Conservation (phyloP, 2,797 vertebrate genomes). For the Phataginus tetradactyla region DNA sequence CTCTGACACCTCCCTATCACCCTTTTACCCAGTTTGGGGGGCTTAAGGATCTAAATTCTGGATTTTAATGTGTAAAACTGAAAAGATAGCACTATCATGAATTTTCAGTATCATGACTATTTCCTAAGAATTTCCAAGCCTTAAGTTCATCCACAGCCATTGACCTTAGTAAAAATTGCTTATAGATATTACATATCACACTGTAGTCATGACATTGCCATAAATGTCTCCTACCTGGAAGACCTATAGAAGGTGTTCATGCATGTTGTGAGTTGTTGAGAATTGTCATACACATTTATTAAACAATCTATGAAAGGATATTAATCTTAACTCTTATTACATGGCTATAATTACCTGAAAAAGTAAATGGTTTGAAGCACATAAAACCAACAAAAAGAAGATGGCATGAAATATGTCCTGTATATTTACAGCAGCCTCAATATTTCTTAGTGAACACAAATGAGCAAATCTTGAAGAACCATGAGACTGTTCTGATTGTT, state of each 20-base stretch:
- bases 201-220: neutral
- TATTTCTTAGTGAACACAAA: neutral
- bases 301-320: neutral
- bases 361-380: constrained; percentile 1
- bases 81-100: neutral
- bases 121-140: neutral
- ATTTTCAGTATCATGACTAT: neutral
- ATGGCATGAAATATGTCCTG: neutral
- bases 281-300: neutral
- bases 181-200: neutral
- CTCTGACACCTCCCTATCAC: neutral
- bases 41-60: neutral
- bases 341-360: neutral
- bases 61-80: neutral
- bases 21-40: neutral
- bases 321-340: neutral
- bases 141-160: neutral
- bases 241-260: neutral
- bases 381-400: neutral
- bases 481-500: neutral
- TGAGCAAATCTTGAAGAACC: neutral
- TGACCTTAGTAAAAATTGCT: neutral
- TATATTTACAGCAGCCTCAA: neutral
- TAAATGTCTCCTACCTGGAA: neutral
- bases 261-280: neutral